phyloP scores from a whole-genome alignment of 2,888 invertebrate species.

The Chrysodeixis includens region DNA sequence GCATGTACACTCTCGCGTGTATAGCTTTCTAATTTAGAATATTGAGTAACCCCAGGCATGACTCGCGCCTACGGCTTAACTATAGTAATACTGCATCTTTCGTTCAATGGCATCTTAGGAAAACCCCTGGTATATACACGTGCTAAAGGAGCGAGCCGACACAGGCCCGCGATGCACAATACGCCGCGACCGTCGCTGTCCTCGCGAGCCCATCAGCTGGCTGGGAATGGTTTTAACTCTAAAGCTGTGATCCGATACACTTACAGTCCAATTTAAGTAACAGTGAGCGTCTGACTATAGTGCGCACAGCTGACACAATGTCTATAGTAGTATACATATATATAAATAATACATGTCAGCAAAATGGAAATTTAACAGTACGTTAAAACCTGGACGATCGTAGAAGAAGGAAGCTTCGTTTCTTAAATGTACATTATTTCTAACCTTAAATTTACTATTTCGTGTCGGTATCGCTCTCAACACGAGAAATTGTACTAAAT shows the following conservation, averaged over 20 bases:
- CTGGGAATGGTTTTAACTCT: too few relatives aligned
- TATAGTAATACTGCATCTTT: slow-evolving; percentile 28
- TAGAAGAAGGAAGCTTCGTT: slow-evolving; percentile 55
- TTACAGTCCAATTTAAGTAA: not conserved
- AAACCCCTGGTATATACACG: not conserved
- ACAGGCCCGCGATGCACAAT: too few relatives aligned
- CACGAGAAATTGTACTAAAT: slow-evolving; percentile 53
- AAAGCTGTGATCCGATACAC: too few relatives aligned
- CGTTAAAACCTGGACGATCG: slow-evolving; percentile 42
- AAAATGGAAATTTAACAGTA: slow-evolving; percentile 16
- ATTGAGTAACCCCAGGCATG: slow-evolving; percentile 12
- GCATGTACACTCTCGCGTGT: not conserved
- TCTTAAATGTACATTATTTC: slow-evolving; percentile 41
- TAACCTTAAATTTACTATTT: slow-evolving; percentile 51
- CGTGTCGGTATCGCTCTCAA: slow-evolving; percentile 30
- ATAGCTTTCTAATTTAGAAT: slow-evolving; percentile 20
- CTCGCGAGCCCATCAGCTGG: too few relatives aligned
- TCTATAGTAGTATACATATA: not conserved
- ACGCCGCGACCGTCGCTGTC: too few relatives aligned
- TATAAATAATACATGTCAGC: not conserved
- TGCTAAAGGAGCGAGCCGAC: not conserved
- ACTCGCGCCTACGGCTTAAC: slow-evolving; percentile 12
- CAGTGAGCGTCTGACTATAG: not conserved
- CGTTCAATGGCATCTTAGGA: slow-evolving; percentile 16
- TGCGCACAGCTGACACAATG: not conserved